Evolutionary conservation across 1,140 invertebrate species (phyloP).

Genomic region (Calliphora vicina): DNA sequence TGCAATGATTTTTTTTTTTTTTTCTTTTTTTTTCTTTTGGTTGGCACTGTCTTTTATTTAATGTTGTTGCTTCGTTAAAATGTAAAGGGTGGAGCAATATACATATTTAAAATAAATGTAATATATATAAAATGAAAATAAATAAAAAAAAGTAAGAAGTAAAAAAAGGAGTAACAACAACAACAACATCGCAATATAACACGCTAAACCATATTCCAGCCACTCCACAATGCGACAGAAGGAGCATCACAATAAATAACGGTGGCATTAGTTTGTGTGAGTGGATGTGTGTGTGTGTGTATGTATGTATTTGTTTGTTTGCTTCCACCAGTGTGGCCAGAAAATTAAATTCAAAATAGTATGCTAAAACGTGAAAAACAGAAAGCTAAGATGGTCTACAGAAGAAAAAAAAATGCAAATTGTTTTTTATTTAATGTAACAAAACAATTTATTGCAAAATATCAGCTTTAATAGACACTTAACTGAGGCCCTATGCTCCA

Average conservation of each 20-base stretch:
- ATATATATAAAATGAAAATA: neutral
- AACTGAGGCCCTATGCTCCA: too few species aligned
- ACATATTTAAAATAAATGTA: neutral
- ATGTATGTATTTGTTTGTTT: too few species aligned
- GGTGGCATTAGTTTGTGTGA: neutral
- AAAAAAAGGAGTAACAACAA: neutral
- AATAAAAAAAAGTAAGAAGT: neutral
- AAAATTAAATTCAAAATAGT: too few species aligned
- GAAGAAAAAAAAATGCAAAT: too few species aligned
- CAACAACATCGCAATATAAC: neutral
- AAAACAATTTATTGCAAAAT: too few species aligned
- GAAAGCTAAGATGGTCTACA: too few species aligned
- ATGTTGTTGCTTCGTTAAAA: conserved; percentile 13
- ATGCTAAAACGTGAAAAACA: too few species aligned
- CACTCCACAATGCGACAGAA: neutral
- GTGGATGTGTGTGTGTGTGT: neutral
- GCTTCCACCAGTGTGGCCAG: too few species aligned
- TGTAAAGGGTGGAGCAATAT: conserved; percentile 12
- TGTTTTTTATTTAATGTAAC: too few species aligned
- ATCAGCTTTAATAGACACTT: too few species aligned
- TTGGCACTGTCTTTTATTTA: conserved; percentile 1
- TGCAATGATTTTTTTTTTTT: neutral
- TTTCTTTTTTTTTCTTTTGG: neutral
- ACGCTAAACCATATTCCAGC: neutral
- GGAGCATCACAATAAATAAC: neutral